Conservation (phyloP, 2,113 vertebrate species). For the Hippocampus abdominalis region DNA sequence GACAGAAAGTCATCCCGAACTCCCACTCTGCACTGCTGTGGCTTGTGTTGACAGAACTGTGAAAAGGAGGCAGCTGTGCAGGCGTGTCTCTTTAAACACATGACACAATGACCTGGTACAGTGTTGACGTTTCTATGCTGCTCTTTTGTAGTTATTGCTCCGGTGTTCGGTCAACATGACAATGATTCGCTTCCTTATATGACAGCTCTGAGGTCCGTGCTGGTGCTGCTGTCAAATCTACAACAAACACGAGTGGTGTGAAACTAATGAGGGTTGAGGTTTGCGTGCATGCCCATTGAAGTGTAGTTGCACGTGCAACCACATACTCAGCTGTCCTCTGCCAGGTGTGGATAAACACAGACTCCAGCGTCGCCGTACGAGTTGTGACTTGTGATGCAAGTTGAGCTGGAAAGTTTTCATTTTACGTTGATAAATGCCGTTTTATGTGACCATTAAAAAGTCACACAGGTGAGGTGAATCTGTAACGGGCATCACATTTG, state of each 20-base stretch:
- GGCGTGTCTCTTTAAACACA: conserved; percentile 45
- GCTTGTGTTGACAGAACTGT: conserved; percentile 42
- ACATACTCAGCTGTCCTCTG: conserved; percentile 24
- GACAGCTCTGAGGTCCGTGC: conserved; percentile 40
- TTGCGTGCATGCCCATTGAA: conserved; percentile 6
- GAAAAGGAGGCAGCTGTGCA: conserved; percentile 55
- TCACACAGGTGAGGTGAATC: neutral
- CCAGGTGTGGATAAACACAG: conserved; percentile 6
- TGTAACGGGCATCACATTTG: neutral
- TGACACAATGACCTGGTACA: conserved; percentile 43
- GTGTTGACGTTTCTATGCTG: conserved; percentile 50
- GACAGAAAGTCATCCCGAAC: conserved; percentile 23
- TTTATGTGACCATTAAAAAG: neutral
- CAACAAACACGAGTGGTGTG: conserved; percentile 31
- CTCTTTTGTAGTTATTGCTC: conserved; percentile 48
- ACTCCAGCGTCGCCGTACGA: neutral
- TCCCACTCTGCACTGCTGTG: neutral
- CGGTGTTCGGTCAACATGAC: conserved; percentile 31
- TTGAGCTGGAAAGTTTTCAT: neutral
- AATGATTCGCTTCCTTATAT: conserved; percentile 46
- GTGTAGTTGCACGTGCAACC: conserved; percentile 21
- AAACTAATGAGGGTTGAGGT: conserved; percentile 32
- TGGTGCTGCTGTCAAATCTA: conserved; percentile 10
- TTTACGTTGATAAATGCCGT: neutral
- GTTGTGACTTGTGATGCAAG: neutral